phyloP scores from a whole-genome alignment of 2,888 invertebrate genomes.

The Amiota communis region DNA sequence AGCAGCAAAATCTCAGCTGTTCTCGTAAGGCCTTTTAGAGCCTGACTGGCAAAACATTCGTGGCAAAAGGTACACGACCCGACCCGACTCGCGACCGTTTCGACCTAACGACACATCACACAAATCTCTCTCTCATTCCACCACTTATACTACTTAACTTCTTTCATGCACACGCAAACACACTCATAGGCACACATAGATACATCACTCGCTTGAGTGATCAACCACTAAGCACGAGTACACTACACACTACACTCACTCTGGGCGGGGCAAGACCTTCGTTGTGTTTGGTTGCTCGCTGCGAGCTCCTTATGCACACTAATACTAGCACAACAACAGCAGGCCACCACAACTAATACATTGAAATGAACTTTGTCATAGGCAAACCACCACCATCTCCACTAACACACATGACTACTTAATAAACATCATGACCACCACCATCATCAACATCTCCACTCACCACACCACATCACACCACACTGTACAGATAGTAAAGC shows the following conservation, averaged over 20 bases:
- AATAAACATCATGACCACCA: neutral
- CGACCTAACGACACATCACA: slow-evolving; percentile 74
- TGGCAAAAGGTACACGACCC: slow-evolving; percentile 75
- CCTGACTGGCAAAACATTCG: slow-evolving; percentile 75
- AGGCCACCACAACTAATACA: slow-evolving; percentile 32
- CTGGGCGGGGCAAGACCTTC: slow-evolving; percentile 70
- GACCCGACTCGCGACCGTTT: slow-evolving; percentile 74
- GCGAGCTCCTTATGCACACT: slow-evolving; percentile 37
- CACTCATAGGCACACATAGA: slow-evolving; percentile 47
- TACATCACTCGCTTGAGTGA: neutral
- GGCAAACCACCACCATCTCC: slow-evolving; percentile 27
- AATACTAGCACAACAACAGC: slow-evolving; percentile 26
- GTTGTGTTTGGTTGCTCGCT: slow-evolving; percentile 69
- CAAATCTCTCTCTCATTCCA: slow-evolving; percentile 72
- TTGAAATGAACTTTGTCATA: neutral
- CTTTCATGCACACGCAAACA: slow-evolving; percentile 33
- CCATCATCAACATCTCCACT: neutral
- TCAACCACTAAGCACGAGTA: neutral
- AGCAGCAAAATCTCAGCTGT: slow-evolving; percentile 72
- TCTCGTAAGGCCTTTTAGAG: slow-evolving; percentile 74
- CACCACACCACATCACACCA: neutral
- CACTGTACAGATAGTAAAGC: neutral
- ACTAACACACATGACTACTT: slow-evolving; percentile 10
- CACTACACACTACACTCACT: slow-evolving; percentile 38
- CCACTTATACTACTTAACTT: slow-evolving; percentile 51